Base-by-base conservation (phyloP, 2,113 vertebrate genomes). In the Thryonomys swinderianus region DNA sequence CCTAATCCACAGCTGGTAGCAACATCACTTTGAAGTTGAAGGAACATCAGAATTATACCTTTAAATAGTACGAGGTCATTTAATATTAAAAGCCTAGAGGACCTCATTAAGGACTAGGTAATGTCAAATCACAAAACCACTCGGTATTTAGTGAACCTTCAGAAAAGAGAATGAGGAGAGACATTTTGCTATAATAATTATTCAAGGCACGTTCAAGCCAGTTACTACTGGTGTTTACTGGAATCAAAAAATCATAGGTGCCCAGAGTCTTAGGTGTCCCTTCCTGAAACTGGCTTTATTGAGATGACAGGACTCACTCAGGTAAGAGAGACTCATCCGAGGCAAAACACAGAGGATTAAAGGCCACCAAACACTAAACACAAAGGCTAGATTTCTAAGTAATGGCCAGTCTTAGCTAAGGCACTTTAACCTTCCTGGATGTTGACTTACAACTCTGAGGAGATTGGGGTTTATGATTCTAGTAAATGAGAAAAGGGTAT, bases 141-240 rank as follows among this genome's bases (percentile, higher is more conserved):
- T 73, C 85, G 66, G 5, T 48, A 94, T 73, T 79, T 73, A 25
- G 30, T 83, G 34, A 90, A 37, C 34, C 23, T 67, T 82, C 48
- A 80, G 37, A 81, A 86, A 78, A 81, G 37, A 69, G 81, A 6
- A 40, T 17, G 13, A 30, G 7, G 42, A 91, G 7, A 81, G 14
- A 25, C 34, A 21, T 84, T 80, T 83, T 89, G 84, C n/a, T 37
- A 27, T 67, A 66, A 83, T 90, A 94, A 79, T 79, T 83, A 73
- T 57, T 78, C 11, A 79, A 42, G 51, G 5, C 34, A 45, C 25
- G 4, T 61, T 74, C 51, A 90, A 92, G 9, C 4, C 40, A 71
- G 6, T 73, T 93, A 53, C 40, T 86, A 18, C 1, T 67, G 40
- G 12, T 20, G 23, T 94, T 94, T 55, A 51, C 18, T n/a, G 34